These are phyloP conservation scores for Timema podura DNA, from an alignment of 2,888 invertebrate genomes.

Conservation along the genomic window DNA sequence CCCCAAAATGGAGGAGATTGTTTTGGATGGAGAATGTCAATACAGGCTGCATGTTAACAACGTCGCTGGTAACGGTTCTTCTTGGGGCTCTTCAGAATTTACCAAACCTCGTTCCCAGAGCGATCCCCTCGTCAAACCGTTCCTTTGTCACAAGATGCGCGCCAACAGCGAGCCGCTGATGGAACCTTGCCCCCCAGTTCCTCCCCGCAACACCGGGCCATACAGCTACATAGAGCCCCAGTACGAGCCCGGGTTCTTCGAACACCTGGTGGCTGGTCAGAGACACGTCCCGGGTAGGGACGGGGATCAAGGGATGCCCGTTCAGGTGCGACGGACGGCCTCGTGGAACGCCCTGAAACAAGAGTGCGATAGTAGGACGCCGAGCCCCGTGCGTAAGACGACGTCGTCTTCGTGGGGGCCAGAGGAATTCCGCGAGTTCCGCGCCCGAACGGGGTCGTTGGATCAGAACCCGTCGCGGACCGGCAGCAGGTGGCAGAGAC, in stretches of 20 bases:
- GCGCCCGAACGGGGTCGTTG: neutral
- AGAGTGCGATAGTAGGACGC: too few species aligned
- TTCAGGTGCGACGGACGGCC: too few species aligned
- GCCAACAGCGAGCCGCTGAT: neutral
- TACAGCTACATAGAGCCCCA: constrained; percentile 11
- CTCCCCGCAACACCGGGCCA: neutral
- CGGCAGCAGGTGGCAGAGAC: neutral
- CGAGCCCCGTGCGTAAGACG: too few species aligned
- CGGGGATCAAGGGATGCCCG: neutral
- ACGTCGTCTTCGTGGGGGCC: too few species aligned
- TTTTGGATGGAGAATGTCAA: too few species aligned
- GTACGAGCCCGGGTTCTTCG: neutral
- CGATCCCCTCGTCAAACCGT: neutral
- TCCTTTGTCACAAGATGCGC: neutral
- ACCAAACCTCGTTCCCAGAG: neutral
- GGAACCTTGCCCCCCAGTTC: neutral
- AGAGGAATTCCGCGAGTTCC: neutral
- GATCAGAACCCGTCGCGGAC: neutral
- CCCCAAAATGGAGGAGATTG: too few species aligned
- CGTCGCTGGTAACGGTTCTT: too few species aligned
- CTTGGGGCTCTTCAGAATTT: too few species aligned
- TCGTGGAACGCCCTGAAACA: too few species aligned
- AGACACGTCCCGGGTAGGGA: neutral
- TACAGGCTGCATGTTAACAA: too few species aligned
- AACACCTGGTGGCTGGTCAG: neutral